A percentile compares a stretch with the other conserved stretches of the same genome.
phyloP scores from a whole-genome alignment of 2,797 vertebrate genomes.

The Acanthornis magna region DNA sequence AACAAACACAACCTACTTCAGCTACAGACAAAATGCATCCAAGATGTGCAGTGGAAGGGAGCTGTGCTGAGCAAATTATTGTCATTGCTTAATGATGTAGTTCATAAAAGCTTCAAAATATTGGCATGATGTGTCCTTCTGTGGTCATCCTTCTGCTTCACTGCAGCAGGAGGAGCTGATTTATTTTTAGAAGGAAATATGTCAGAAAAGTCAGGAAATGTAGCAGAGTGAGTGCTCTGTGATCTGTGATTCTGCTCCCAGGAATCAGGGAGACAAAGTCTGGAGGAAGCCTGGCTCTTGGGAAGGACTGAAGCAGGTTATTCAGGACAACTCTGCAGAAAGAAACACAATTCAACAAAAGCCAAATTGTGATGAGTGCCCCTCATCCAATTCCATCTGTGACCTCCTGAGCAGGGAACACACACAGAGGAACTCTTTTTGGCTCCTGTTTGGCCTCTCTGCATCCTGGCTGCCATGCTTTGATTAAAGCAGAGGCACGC shows the following conservation, averaged over 20 bases:
- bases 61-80: background rate
- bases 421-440: background rate
- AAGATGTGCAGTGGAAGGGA: background rate
- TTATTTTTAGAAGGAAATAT: background rate
- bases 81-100: background rate
- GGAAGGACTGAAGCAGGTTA: background rate
- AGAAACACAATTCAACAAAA: accelerated
- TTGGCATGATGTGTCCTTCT: background rate
- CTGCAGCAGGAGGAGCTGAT: background rate
- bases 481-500: background rate
- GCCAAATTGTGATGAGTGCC: background rate
- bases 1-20: constrained; percentile 16
- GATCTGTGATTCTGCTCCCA: background rate
- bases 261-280: background rate
- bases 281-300: background rate
- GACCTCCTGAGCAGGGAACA: background rate
- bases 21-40: background rate
- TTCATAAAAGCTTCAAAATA: background rate
- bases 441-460: background rate
- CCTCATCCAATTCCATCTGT: background rate
- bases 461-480: background rate
- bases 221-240: background rate
- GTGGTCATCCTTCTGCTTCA: background rate
- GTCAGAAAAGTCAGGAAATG: background rate
- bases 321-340: background rate